phyloP scores from a whole-genome alignment of 2,113 vertebrate genomes.

The Callipepla californica region DNA sequence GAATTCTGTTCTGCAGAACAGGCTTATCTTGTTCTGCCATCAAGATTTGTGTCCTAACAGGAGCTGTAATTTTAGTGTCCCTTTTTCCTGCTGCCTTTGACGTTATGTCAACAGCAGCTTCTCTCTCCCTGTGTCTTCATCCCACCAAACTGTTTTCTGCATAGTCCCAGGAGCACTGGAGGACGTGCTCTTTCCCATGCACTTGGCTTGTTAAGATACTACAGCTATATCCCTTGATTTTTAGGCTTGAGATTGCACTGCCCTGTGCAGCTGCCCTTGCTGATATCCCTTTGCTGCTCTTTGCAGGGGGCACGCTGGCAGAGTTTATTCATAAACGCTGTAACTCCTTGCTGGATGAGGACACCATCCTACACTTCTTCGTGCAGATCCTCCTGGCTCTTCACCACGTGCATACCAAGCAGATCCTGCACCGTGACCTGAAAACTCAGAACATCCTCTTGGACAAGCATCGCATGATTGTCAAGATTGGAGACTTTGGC shows the following conservation, averaged over 20 bases:
- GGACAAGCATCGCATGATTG: slow-evolving; percentile 96
- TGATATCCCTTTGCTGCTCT: background rate
- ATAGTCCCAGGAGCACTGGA: rapidly evolving
- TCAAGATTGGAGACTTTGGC: slow-evolving; percentile 98
- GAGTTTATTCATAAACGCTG: slow-evolving; percentile 98
- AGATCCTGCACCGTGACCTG: slow-evolving; percentile 96
- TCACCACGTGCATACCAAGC: slow-evolving; percentile 96
- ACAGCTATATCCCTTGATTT: rapidly evolving
- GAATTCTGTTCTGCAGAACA: slow-evolving; percentile 53
- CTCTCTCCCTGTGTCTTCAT: background rate
- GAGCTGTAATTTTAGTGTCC: slow-evolving; percentile 34
- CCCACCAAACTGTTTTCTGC: background rate
- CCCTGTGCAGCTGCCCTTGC: background rate
- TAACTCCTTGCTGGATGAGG: slow-evolving; percentile 96
- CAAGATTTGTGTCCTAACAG: background rate
- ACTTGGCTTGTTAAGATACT: background rate
- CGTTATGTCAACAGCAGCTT: slow-evolving; percentile 6
- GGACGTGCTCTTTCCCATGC: background rate
- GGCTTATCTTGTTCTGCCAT: slow-evolving; percentile 61
- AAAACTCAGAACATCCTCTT: slow-evolving; percentile 99
- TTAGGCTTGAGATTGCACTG: background rate
- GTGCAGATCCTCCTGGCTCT: slow-evolving; percentile 96
- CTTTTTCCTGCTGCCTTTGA: slow-evolving; percentile 35
- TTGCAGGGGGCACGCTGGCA: slow-evolving; percentile 91
- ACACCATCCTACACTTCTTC: slow-evolving; percentile 98